Evolutionary conservation across 2,113 vertebrate genomes (phyloP), one percentile per base, ranked within the genome.

Genomic region (Muscicapa adusta): DNA sequence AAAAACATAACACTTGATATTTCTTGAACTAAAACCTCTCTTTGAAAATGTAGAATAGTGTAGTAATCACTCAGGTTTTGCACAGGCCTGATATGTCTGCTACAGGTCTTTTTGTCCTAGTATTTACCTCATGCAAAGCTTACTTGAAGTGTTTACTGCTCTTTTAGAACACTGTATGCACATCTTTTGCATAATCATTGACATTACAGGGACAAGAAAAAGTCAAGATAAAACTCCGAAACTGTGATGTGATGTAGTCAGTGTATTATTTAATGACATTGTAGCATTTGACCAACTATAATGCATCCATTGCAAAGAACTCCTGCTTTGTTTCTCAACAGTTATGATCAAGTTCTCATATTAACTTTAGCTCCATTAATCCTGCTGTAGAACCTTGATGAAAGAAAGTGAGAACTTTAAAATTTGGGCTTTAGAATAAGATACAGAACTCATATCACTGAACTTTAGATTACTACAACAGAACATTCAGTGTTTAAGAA

Each of bases 181-280:
- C 16, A n/a, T 2, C 28, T 36, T 80, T 50, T 65, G 0, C 18
- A 5, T 22, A 70, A 58, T n/a, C 9, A 24, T 10, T 5, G 1
- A 51, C 8, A 20, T 12, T 61, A 4, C 8, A 54, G 29, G 8
- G 10, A 42, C 6, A 50, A 22, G 10, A 33, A 19, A 20, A 43
- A 45, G 2, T 6, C 4, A 45, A 42, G 23, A 20, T 14, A 38
- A 89, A 71, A 31, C 23, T 38, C 33, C 76, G 14, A 63, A 68
- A 53, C 45, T 16, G 14, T 40, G 17, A 68, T 14, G 17, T 40
- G 16, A 68, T 22, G 4, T 8, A 68, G 10, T 47, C 24, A 36
- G 5, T 40, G 13, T 9, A 31, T 14, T 58, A 31, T 53, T 20
- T 31, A 51, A 60, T 19, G 1, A 53, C 1, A 3, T 0, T 3